Evolutionary conservation across 2,888 invertebrate genomes (phyloP), one percentile per base, ranked within the genome.

Genomic region (Seira musarum): DNA sequence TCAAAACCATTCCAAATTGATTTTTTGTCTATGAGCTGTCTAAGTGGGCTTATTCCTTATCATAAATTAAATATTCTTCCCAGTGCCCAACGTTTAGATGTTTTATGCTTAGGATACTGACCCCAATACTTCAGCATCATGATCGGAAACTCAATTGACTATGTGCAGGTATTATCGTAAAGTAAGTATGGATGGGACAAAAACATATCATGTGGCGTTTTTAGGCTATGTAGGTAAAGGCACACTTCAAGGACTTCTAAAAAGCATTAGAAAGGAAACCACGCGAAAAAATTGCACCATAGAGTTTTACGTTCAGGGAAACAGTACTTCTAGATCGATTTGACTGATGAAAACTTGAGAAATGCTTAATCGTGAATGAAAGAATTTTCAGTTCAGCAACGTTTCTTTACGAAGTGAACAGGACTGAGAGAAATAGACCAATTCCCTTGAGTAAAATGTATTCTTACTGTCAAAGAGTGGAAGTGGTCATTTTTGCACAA

Each of bases 51-150:
- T 40, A 46, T 19, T 15, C 46, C 49, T 25, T 21, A n/a, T 64
- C 24, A 64, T 24, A 13, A 65, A 65, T 17, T 65, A 67, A 3
- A 53, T 3, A 53, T 53, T 53, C 53, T 53, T 53, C 53, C 53
- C 53, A n/a, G 17, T 53, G 17, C 15, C 15, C 2, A 53, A 53
- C 17, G 13, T 53, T 53, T 53, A 40, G 15, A 13, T n/a, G n/a
- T 53, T 53, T 17, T 17, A 53, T 53, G 15, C 2, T 3, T 13
- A 17, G 21, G 46, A 40, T 21, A 35, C 24, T 68, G 68, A 68
- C 70, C 70, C 70, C 60, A 70, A 70, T 70, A 70, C 25, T 60
- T 70, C 57, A 30, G 60, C 60, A 70, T 61, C 69, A 19, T 46
- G 22, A 67, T 67, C 49, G 35, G 19, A 65, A 35, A 17, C 57